Percentiles rank a stretch among this genome's conserved stretches.
phyloP scores from a whole-genome alignment of 2,113 vertebrate species.

The Panthera uncia region DNA sequence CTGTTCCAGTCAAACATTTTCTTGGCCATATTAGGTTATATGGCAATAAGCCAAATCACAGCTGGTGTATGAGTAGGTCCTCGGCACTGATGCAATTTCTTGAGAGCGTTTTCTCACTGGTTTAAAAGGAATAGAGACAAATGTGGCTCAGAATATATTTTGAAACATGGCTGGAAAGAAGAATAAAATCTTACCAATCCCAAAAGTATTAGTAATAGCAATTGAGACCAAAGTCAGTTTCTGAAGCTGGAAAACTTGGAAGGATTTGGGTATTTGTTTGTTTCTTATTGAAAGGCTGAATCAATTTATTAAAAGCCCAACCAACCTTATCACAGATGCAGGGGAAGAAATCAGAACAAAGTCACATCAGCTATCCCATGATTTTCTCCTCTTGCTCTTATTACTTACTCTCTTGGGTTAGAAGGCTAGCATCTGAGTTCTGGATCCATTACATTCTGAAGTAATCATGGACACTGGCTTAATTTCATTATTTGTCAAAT shows the following conservation, averaged over 20 bases:
- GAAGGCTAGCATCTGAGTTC: neutral
- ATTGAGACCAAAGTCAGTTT: slow-evolving; percentile 22
- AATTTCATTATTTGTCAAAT: slow-evolving; percentile 11
- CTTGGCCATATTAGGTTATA: slow-evolving; percentile 94
- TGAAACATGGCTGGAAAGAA: slow-evolving; percentile 60
- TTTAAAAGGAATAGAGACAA: slow-evolving; percentile 56
- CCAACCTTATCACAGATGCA: neutral
- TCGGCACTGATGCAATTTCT: slow-evolving; percentile 52
- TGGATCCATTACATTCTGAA: neutral
- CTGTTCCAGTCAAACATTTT: slow-evolving; percentile 81
- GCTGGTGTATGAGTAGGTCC: slow-evolving; percentile 77
- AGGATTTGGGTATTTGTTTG: slow-evolving; percentile 24
- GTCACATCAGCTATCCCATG: neutral
- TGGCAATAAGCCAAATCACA: slow-evolving; percentile 84
- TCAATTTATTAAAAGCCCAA: neutral
- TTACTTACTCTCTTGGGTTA: neutral
- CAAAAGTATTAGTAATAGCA: slow-evolving; percentile 11
- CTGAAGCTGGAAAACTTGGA: neutral
- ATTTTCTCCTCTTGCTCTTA: neutral
- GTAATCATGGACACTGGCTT: neutral
- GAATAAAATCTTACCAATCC: slow-evolving; percentile 44
- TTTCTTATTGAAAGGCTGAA: neutral
- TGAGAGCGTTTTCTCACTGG: slow-evolving; percentile 35
- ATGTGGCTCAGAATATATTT: slow-evolving; percentile 33
- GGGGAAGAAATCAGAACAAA: neutral